phyloP scores from a whole-genome alignment of 2,888 invertebrate species.

The Tenthredo notha region DNA sequence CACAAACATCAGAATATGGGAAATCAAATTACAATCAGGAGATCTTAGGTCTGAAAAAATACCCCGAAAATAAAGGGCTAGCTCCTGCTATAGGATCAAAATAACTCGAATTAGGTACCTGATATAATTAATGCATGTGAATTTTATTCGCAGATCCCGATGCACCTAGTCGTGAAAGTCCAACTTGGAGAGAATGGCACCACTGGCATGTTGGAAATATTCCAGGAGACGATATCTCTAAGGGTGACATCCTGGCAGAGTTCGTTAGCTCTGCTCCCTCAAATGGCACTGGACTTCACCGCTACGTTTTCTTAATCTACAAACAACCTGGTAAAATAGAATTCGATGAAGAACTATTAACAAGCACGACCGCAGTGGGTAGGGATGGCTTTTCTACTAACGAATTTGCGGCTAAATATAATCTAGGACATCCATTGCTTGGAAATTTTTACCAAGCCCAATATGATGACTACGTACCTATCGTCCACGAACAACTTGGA shows the following conservation, averaged over 20 bases:
- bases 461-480: conserved; percentile 94
- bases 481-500: conserved; percentile 90
- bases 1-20: too few species aligned
- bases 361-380: conserved; percentile 80
- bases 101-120: neutral
- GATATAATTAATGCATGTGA: neutral
- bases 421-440: conserved; percentile 89
- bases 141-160: conserved; percentile 86
- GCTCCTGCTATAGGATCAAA: neutral
- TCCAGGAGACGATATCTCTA: conserved; percentile 84
- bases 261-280: conserved; percentile 94
- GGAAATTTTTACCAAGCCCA: conserved; percentile 94
- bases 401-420: conserved; percentile 90
- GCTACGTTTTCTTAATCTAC: conserved; percentile 90
- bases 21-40: too few species aligned
- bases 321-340: conserved; percentile 83
- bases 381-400: conserved; percentile 84
- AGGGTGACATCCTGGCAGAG: conserved; percentile 87
- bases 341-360: conserved; percentile 81
- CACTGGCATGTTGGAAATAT: conserved; percentile 96
- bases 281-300: conserved; percentile 86
- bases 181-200: conserved; percentile 91
- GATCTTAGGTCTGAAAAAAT: too few species aligned
- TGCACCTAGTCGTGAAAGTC: conserved; percentile 91
- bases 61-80: too few species aligned